Conservation (phyloP, 2,797 vertebrate genomes). For the Tamandua tetradactyla region DNA sequence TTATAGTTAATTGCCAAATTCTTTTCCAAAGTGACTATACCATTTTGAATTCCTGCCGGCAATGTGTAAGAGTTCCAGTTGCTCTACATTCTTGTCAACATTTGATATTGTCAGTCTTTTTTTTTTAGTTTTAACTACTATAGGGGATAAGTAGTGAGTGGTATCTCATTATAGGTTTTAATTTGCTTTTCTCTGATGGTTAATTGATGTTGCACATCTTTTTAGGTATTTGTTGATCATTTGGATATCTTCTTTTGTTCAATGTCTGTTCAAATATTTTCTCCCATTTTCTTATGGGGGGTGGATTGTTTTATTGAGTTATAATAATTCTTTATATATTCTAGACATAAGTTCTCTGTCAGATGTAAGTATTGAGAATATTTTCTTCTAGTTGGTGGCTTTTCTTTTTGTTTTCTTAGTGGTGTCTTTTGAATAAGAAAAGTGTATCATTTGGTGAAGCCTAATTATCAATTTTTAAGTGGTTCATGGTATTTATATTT, state of each 20-base stretch:
- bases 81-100: too few relatives aligned
- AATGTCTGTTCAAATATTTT: not conserved
- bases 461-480: not conserved
- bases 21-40: too few relatives aligned
- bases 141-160: too few relatives aligned
- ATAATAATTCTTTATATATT: not conserved
- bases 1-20: too few relatives aligned
- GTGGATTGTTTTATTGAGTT: not conserved
- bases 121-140: too few relatives aligned
- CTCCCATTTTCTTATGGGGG: not conserved
- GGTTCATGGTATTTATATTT: not conserved
- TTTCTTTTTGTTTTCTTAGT: constrained; percentile 1
- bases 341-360: not conserved
- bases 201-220: not conserved
- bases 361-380: not conserved
- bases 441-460: not conserved
- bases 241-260: not conserved
- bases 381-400: not conserved
- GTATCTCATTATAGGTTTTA: too few relatives aligned
- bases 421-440: not conserved
- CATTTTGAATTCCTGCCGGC: too few relatives aligned
- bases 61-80: too few relatives aligned
- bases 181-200: too few relatives aligned
- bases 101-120: too few relatives aligned
- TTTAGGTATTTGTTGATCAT: not conserved